Conservation (phyloP, 2,113 vertebrate genomes). For the Pterocles gutturalis region DNA sequence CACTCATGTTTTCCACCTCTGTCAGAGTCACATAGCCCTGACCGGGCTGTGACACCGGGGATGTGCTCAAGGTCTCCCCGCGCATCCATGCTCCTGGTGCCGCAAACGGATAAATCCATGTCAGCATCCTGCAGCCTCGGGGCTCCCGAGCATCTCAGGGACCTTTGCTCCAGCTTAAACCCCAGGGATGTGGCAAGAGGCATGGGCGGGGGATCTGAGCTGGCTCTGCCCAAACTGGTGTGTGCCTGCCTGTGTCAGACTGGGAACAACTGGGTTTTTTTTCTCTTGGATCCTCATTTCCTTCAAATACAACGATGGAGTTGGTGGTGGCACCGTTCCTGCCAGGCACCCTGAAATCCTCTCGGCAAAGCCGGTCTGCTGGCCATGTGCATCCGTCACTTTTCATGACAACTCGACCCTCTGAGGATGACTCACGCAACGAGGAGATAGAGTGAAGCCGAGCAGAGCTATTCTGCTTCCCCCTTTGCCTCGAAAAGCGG, state of each 20-base stretch:
- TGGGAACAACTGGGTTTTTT: neutral
- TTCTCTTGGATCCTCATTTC: neutral
- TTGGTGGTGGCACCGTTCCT: accelerated
- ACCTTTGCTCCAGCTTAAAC: neutral
- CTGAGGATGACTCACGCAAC: neutral
- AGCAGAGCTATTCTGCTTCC: neutral
- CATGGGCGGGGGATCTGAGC: neutral
- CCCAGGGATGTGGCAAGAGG: accelerated
- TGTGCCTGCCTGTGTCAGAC: neutral
- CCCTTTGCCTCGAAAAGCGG: neutral
- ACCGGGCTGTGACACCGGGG: accelerated
- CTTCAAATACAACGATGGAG: accelerated
- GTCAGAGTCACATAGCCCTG: accelerated
- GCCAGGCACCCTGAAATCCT: accelerated
- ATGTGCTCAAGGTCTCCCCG: neutral
- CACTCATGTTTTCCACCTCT: neutral
- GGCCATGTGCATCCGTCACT: accelerated
- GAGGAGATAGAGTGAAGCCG: neutral
- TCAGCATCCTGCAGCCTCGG: neutral
- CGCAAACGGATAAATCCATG: accelerated
- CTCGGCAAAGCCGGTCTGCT: accelerated
- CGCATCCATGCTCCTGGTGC: neutral
- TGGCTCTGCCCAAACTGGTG: neutral
- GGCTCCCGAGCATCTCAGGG: neutral
- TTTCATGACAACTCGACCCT: accelerated